Base-by-base conservation (phyloP, 2,888 invertebrate species). In the Phrixothrix hirtus region DNA sequence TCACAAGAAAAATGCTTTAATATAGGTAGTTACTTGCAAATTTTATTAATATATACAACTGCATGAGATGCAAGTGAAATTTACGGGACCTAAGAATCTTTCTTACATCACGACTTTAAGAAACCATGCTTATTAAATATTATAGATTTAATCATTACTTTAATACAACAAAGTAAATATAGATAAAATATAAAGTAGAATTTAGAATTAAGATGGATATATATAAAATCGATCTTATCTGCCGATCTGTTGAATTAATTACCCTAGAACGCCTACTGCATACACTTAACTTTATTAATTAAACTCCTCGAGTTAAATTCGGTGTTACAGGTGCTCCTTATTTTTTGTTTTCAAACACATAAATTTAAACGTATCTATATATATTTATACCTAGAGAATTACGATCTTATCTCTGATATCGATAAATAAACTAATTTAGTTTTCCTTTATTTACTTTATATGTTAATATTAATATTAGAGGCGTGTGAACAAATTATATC, bases 171-270 rank as follows among this genome's bases (percentile, higher is more conserved):
- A 49, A 54, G 54, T 57, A 57, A 54, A 48, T 54, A 49, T 49
- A n/a, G n/a, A n/a, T 17, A 42, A 29, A 41, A 44, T 49, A 39
- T 52, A 54, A 49, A 49, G 54, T 35, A 42, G 26, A 55, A 26
- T 55, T 53, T 44, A 48, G 43, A 49, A 44, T 48, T 37, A 30
- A 37, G 36, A 56, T 53, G 53, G 48, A 49, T 53, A 56, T 53
- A 56, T 56, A 52, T 58, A 53, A 58, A 56, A 58, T 56, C 43
- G 45, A 29, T 39, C 32, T 37, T 55, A 59, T 59, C 59, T 49
- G 42, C 52, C 53, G 51, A 60, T 60, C 60, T 58, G 51, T 51
- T 27, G 56, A 58, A 60, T 60, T 60, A 58, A 56, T 60, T 60
- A 60, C 51, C 51, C 48, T 36, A 21, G 55, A 44, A 60, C 60